phyloP scores from a whole-genome alignment of 2,797 vertebrate species.

The Saguinus oedipus region DNA sequence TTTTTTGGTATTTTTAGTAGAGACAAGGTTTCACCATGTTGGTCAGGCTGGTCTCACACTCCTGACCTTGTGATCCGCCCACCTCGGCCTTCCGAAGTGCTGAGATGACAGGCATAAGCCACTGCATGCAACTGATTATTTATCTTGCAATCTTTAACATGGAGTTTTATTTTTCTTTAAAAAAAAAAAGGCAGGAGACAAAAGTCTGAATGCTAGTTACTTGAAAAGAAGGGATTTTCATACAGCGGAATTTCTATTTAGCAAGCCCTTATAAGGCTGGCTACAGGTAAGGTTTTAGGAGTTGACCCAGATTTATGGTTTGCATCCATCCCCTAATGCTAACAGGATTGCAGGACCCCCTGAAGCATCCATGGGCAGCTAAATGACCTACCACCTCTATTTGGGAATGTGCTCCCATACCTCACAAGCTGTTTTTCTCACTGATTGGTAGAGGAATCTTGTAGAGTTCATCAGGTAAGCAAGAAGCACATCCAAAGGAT shows the following conservation, averaged over 20 bases:
- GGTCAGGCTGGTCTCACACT: too few relatives aligned
- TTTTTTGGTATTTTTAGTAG: too few relatives aligned
- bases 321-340: not conserved
- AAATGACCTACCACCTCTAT: not conserved
- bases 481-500: not conserved
- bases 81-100: too few relatives aligned
- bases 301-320: not conserved
- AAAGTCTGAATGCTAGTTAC: not conserved
- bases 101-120: too few relatives aligned
- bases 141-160: too few relatives aligned
- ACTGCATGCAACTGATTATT: not conserved
- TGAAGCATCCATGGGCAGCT: not conserved
- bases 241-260: not conserved
- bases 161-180: not conserved
- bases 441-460: not conserved
- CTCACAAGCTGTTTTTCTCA: not conserved
- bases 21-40: too few relatives aligned
- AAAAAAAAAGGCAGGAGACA: not conserved
- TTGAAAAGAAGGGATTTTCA: not conserved
- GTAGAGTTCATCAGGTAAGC: not conserved
- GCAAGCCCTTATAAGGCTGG: not conserved
- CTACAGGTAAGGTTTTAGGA: not conserved
- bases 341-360: accelerated
- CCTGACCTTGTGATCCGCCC: too few relatives aligned
- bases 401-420: not conserved